A percentile compares a stretch with the other conserved stretches of the same genome.
phyloP scores from a whole-genome alignment of 2,797 vertebrate species.

The Molothrus ater region DNA sequence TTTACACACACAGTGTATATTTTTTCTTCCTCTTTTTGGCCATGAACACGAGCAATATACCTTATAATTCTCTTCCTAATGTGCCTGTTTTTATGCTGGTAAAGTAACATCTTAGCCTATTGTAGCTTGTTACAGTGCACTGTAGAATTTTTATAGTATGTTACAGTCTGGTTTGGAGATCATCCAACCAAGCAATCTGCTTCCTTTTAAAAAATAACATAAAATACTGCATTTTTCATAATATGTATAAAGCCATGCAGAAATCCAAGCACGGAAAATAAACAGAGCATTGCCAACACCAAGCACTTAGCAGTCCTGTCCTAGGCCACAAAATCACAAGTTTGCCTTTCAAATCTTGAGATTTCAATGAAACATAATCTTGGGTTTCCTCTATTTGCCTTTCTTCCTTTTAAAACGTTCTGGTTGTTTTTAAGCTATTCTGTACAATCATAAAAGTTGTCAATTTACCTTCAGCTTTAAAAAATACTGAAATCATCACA shows the following conservation, averaged over 20 bases:
- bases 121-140: constrained; percentile 14
- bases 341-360: constrained; percentile 28
- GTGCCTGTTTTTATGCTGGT: neutral
- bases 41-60: neutral
- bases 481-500: neutral
- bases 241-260: constrained; percentile 11
- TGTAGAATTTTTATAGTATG: constrained; percentile 57
- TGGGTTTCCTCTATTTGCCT: constrained; percentile 19
- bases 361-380: constrained; percentile 30
- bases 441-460: neutral
- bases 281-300: constrained; percentile 40
- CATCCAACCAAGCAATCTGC: constrained; percentile 50
- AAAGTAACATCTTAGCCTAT: constrained; percentile 18
- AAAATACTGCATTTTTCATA: constrained; percentile 50
- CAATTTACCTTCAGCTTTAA: constrained; percentile 35
- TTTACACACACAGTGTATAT: neutral
- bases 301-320: constrained; percentile 37
- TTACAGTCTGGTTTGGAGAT: constrained; percentile 53
- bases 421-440: neutral
- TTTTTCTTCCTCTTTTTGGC: constrained; percentile 9
- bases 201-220: constrained; percentile 56
- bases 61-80: neutral
- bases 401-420: constrained; percentile 2
- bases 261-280: constrained; percentile 54
- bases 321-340: constrained; percentile 51